Evolutionary conservation across 2,797 vertebrate genomes (phyloP).

Genomic region (Sarcoramphus papa): DNA sequence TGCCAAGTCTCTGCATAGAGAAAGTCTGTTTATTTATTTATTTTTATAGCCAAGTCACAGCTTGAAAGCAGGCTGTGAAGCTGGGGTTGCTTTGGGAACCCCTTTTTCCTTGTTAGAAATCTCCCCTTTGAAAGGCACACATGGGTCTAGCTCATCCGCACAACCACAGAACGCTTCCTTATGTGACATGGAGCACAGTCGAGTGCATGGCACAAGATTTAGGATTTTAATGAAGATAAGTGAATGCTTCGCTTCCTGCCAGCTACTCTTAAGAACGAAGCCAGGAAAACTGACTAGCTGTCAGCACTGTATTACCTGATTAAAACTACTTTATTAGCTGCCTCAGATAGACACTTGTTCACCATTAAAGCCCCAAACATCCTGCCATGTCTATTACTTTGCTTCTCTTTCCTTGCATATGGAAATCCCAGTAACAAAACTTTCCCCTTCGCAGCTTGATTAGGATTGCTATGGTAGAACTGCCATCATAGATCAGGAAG

Average conservation of each 20-base stretch:
- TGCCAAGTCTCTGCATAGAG: background rate
- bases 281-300: background rate
- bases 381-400: background rate
- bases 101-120: background rate
- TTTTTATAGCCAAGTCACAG: background rate
- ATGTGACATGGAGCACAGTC: fast-evolving
- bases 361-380: background rate
- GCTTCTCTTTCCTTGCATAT: background rate
- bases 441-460: background rate
- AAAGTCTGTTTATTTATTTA: background rate
- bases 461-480: background rate
- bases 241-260: background rate
- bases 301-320: background rate
- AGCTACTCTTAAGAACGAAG: background rate
- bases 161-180: background rate
- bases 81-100: background rate
- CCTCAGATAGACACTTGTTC: background rate
- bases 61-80: background rate
- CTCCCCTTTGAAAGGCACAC: background rate
- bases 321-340: background rate
- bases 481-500: background rate
- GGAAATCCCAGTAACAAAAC: background rate
- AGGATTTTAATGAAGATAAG: background rate
- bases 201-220: fast-evolving
- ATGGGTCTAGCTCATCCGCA: background rate